A percentile compares a stretch with the other conserved stretches of the same genome.
Conservation (phyloP, 2,113 vertebrate species). For the Otus sunia region DNA sequence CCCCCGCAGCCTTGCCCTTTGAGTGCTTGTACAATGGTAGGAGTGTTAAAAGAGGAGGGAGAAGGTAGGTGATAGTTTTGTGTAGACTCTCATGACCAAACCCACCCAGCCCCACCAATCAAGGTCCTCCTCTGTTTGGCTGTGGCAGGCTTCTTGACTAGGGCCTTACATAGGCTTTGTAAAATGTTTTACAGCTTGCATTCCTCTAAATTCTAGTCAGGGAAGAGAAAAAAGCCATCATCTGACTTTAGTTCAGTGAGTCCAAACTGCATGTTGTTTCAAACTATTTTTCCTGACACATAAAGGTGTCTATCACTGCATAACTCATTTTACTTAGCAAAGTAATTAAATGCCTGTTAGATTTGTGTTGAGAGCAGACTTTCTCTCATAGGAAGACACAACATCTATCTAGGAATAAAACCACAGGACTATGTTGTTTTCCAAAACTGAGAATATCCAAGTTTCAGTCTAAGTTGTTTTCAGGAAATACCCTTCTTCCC, state of each 20-base stretch:
- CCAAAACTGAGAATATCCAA: not conserved
- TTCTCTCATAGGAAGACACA: not conserved
- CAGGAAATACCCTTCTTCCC: conserved; percentile 4
- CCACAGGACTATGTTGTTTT: not conserved
- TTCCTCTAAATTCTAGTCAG: not conserved
- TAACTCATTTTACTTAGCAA: not conserved
- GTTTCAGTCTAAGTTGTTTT: not conserved
- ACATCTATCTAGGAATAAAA: conserved; percentile 49
- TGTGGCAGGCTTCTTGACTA: not conserved
- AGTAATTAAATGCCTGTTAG: not conserved
- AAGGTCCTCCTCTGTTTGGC: not conserved
- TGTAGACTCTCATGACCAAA: not conserved
- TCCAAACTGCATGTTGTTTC: not conserved
- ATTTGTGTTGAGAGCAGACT: not conserved
- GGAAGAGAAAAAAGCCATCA: not conserved
- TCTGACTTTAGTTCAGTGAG: not conserved
- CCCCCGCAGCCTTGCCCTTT: not conserved
- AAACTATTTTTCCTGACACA: not conserved
- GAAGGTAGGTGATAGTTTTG: not conserved
- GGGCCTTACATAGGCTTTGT: not conserved
- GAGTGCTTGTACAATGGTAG: not conserved
- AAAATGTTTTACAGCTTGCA: not conserved
- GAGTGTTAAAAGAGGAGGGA: not conserved
- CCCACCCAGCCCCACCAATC: not conserved
- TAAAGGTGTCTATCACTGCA: not conserved